Conservation (phyloP, 2,113 vertebrate species). For the Callaeas wilsoni region DNA sequence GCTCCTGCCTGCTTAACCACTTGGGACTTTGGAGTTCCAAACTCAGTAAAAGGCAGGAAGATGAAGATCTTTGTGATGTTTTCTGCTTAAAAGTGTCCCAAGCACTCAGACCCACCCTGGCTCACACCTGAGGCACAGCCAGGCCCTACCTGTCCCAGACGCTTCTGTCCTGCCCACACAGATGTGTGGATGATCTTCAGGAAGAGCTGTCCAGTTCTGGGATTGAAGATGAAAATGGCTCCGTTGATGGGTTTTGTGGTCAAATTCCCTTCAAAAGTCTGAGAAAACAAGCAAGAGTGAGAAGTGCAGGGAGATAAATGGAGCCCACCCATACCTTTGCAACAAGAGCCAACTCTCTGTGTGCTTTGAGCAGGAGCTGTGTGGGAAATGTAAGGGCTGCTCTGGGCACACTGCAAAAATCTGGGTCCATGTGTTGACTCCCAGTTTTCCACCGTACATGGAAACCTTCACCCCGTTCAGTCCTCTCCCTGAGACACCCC, state of each 20-base stretch:
- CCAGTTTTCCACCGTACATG: accelerated
- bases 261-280: constrained; percentile 99
- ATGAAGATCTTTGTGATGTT: background rate
- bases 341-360: background rate
- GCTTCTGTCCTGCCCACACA: constrained; percentile 99
- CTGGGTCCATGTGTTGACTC: accelerated
- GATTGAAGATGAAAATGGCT: constrained; percentile 99
- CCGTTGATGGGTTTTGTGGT: constrained; percentile 99
- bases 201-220: constrained; percentile 97
- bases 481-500: background rate
- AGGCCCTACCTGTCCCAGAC: constrained; percentile 88
- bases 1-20: background rate
- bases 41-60: background rate
- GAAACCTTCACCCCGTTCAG: background rate
- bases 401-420: background rate
- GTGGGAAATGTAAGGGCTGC: background rate
- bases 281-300: background rate
- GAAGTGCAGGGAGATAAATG: background rate
- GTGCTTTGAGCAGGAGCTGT: background rate
- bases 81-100: background rate
- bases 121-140: background rate
- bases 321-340: background rate
- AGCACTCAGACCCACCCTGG: background rate
- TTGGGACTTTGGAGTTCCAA: background rate
- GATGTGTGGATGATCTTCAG: constrained; percentile 99